Percentiles rank a stretch among this genome's conserved stretches.
Conservation (phyloP, 1,140 invertebrate species). For the Aphelinus certus region DNA sequence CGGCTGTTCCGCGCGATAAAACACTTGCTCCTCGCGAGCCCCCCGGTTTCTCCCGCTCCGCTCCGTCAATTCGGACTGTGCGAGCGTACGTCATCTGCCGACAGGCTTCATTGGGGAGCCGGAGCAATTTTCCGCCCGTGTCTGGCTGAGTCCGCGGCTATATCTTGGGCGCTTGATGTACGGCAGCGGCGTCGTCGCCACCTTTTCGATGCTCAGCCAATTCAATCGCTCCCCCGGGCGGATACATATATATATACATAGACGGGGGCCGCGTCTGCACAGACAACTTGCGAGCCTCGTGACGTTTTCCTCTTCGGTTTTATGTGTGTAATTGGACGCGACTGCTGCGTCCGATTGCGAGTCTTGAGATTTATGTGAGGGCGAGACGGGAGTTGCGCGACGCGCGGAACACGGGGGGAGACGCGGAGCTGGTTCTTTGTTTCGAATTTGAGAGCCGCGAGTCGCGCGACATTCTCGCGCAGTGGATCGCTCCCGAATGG, state of each 20-base stretch:
- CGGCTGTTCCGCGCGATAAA: slow-evolving; percentile 23
- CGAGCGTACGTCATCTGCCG: slow-evolving; percentile 58
- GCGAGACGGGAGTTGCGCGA: no score
- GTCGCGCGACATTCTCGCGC: no score
- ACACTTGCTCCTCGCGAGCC: slow-evolving; percentile 23
- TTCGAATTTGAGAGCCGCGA: no score
- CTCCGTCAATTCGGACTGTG: slow-evolving; percentile 60
- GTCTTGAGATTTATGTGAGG: no score
- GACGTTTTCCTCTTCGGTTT: no score
- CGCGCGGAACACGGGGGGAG: no score
- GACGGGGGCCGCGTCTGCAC: slow-evolving; percentile 36
- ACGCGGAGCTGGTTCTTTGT: no score
- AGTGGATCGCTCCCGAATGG: no score
- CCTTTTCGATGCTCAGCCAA: slow-evolving; percentile 57
- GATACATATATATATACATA: no score
- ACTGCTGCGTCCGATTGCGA: no score
- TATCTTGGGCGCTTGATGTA: slow-evolving; percentile 46
- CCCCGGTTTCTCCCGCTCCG: slow-evolving; percentile 37
- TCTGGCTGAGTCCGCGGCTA: slow-evolving; percentile 27
- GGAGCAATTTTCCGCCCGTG: slow-evolving; percentile 49
- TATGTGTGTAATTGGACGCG: no score
- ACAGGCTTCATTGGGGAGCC: slow-evolving; percentile 60
- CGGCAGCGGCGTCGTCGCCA: slow-evolving; percentile 51
- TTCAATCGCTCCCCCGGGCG: slow-evolving; percentile 50
- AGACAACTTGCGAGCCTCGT: neutral